Evolutionary conservation across 2,888 invertebrate species (phyloP), one percentile per base, ranked within the genome.

Genomic region (Apodemia zela): DNA sequence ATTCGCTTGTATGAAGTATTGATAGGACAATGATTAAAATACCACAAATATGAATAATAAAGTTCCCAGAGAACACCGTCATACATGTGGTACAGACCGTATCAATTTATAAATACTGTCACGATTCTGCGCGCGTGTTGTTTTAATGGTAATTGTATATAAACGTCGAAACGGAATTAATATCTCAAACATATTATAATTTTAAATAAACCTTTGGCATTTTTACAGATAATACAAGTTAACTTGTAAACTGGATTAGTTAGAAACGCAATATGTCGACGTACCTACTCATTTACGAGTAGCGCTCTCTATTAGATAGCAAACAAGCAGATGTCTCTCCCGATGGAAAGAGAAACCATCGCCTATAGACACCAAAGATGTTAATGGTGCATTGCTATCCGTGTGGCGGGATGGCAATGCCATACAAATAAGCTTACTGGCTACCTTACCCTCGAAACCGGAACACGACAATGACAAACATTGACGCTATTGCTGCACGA

Each of bases 91-190:
- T 57, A 49, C 61, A 42, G 29, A 49, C 35, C 21, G 11, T 35
- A 51, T 51, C 61, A 59, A 64, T 66, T 65, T 64, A 65, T 66
- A 67, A 69, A 66, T 64, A 66, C 11, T 61, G 64, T 67, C 69
- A 67, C 63, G 63, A 62, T 64, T 59, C 66, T 66, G 62, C 67
- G 65, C 65, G 71, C 67, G 67, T 62, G 63, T n/a, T 61, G 10
- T 38, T 21, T 42, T 33, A 17, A 33, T 59, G 59, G 5, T 59
- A 38, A 38, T 33, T 17, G 35, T 59, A 35, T 17, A 59, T 54
- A 54, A 54, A 54, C 54, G 54, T 11, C 13, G 13, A 54, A 54
- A 21, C 13, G 18, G 51, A 51, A 21, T 51, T 51, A 21, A 51
- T 21, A 51, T 21, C 21, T 11, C 51, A 42, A 42, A 42, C 42